Evolutionary conservation across 2,888 invertebrate species (phyloP), one percentile per base, ranked within the genome.

Genomic region (Desoria tigrina): DNA sequence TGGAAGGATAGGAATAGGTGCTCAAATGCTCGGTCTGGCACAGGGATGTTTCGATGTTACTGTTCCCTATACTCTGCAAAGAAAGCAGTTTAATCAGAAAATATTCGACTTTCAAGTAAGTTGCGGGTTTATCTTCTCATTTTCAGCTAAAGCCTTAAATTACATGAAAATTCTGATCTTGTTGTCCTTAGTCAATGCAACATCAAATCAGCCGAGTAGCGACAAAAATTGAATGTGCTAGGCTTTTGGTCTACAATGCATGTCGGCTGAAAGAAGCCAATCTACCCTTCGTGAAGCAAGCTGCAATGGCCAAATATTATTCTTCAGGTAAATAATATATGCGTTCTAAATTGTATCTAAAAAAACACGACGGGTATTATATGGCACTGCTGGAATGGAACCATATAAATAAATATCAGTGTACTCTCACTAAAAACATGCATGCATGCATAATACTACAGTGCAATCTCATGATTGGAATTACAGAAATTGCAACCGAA

Each of bases 41-140:
- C 94, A 97, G 80, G 98, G 98, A 0, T 92, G 92, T 77, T 89
- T 96, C 79, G 93, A 97, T 81, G 90, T 89, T 39, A 94, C 97
- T n/a, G 87, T 98, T 60, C 94, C 94, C 0, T 98, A 98, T 80
- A 89, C 94, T 2, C 83, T 94, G 49, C 94, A 98, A 78, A 86
- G 98, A 77, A 92, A 92, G 77, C 98, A 98, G 81, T 98, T 98
- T 81, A 94, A 94, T 24, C 86, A 89, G 73, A 86, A 87, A 68
- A 88, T 98, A 71, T 97, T 87, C 79, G 87, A 88, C 71, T 97
- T 94, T 82, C 98, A 97, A 87, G 94, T 91, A 81, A n/a, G n/a
- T n/a, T n/a, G n/a, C 98, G 97, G 87, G 94, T 91, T 81, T n/a
- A n/a, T n/a, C n/a, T n/a, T n/a, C n/a, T n/a, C n/a, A n/a, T n/a